Evolutionary conservation across 2,888 invertebrate genomes (phyloP), one percentile per base, ranked within the genome.

Genomic region (Drosophila percnosoma): DNA sequence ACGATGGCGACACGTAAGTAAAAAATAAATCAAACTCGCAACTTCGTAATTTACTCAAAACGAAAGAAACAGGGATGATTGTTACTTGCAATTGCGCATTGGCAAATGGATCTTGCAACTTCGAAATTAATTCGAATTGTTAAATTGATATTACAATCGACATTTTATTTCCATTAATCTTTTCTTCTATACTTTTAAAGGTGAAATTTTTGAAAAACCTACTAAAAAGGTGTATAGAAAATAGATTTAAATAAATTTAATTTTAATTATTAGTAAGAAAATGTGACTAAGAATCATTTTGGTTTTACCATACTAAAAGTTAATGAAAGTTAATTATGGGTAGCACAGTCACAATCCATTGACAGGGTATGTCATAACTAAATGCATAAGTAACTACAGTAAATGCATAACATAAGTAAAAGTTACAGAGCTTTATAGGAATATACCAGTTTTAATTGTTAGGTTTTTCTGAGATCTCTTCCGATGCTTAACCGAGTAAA

Each of bases 1-100:
- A 96, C 77, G 97, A 97, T 85, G 98, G 97, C 81, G 97, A 98
- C 93, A 97, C 97, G 97, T 97, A 94, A 96, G 97, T 95, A 69
- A 33, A 27, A 38, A 38, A n/a, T 27, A 55, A 18, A 33, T 10
- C 29, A 27, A n/a, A 27, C 36, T 68, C 54, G 52, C 18, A 83
- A 81, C 81, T 87, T 75, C 81, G 76, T 52, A 63, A 78, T 65
- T 68, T 77, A 55, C 75, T 72, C 38, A 51, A 45, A 45, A 2
- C 24, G 10, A 18, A 38, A n/a, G 38, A 38, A 57, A 62, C 10
- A 36, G 24, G n/a, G 33, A 40, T 42, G 18, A 21, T 7, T 49
- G 5, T 27, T 45, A 51, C 45, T 24, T 13, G 5, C 4, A 48
- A 38, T 52, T 63, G 48, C 69, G 55, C 55, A 52, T 34, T 38